These are phyloP conservation scores for Schrankia costaestrigalis DNA, from an alignment of 2,888 invertebrate species.

Conservation along the genomic window DNA sequence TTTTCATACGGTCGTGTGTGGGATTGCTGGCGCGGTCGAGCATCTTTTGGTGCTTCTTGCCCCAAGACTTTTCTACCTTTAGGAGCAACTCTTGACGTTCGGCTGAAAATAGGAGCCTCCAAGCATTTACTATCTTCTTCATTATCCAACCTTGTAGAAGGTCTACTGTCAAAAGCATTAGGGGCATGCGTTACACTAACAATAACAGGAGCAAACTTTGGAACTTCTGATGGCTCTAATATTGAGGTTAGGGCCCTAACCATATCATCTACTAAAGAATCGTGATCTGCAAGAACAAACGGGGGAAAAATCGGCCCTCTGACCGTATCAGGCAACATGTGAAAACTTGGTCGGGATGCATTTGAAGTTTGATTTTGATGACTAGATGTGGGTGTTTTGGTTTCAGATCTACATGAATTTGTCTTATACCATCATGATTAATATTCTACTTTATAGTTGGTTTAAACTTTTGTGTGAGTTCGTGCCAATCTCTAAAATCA, in stretches of 20 bases:
- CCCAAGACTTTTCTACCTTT: slow-evolving; percentile 88
- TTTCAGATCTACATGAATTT: slow-evolving; percentile 2
- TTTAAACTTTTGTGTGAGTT: no score
- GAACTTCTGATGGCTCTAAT: no score
- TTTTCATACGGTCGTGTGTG: slow-evolving; percentile 41
- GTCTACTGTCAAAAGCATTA: not conserved
- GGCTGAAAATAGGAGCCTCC: slow-evolving; percentile 89
- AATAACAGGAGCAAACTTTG: no score
- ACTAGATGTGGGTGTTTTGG: slow-evolving; percentile 6
- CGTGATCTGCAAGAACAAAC: no score
- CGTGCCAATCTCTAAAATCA: no score
- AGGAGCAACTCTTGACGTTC: slow-evolving; percentile 87
- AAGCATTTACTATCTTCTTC: slow-evolving; percentile 53
- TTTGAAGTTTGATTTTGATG: slow-evolving; percentile 5
- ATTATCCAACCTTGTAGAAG: not conserved
- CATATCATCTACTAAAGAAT: no score
- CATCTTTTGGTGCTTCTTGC: slow-evolving; percentile 77
- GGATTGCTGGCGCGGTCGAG: slow-evolving; percentile 53
- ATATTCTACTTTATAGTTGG: not conserved
- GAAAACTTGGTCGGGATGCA: no score
- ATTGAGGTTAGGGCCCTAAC: no score
- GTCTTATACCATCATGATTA: not conserved
- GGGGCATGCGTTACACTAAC: no score
- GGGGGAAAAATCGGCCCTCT: no score
- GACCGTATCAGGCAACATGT: no score